A percentile compares a stretch with the other conserved stretches of the same genome.
These are phyloP conservation scores for Coryphaenoides rupestris DNA, from an alignment of 2,113 vertebrate species.

Conservation along the genomic window DNA sequence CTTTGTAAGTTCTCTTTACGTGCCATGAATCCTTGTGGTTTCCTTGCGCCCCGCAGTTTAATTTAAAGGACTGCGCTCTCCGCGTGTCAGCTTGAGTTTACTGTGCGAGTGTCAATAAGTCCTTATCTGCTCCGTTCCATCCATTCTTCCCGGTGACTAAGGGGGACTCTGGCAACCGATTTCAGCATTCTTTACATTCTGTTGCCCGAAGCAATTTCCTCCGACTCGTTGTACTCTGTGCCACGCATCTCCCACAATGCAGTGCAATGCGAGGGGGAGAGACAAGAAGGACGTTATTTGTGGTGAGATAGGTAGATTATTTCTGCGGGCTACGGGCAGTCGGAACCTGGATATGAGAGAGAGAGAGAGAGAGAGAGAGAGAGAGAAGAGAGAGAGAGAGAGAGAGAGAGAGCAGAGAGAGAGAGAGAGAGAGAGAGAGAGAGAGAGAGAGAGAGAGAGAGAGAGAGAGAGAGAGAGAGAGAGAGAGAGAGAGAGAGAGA, in stretches of 20 bases:
- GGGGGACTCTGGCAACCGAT: slow-evolving; percentile 5
- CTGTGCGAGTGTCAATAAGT: neutral
- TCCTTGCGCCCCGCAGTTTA: neutral
- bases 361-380: slow-evolving; percentile 23
- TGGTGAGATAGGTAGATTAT: slow-evolving; percentile 28
- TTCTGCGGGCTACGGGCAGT: slow-evolving; percentile 38
- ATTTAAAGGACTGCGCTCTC: neutral
- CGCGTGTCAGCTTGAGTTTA: neutral
- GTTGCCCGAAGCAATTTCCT: slow-evolving; percentile 11
- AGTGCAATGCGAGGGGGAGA: slow-evolving; percentile 18
- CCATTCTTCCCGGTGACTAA: slow-evolving; percentile 4
- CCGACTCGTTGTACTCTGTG: slow-evolving; percentile 4
- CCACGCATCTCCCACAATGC: slow-evolving; percentile 4
- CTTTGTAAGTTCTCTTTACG: too few species aligned
- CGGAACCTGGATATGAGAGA: slow-evolving; percentile 18
- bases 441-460: too few species aligned
- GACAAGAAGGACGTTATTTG: slow-evolving; percentile 37
- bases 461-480: too few species aligned
- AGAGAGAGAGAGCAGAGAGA: too few species aligned
- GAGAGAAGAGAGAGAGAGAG: neutral
- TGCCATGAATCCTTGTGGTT: too few species aligned
- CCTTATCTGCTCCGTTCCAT: neutral
- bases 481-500: slow-evolving; percentile 16
- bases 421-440: slow-evolving; percentile 8
- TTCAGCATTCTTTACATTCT: neutral